Evolutionary conservation across 1,140 invertebrate species (phyloP).

Genomic region (Neodiprion pinetum): DNA sequence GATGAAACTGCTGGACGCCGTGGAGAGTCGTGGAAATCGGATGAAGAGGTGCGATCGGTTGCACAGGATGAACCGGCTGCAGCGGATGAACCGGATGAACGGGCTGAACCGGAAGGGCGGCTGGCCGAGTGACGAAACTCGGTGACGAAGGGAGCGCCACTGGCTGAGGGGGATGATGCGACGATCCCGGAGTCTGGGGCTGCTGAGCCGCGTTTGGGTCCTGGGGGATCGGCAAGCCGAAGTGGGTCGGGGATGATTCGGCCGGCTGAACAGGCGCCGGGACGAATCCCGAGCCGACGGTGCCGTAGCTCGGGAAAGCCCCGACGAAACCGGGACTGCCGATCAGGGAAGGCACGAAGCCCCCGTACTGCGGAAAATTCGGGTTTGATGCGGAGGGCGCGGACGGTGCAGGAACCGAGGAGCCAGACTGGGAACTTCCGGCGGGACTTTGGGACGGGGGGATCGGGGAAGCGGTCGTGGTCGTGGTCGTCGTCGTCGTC

Average conservation of each 20-base stretch:
- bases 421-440: conserved; percentile 22
- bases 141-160: conserved; percentile 22
- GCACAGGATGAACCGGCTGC: background rate
- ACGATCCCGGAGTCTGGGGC: conserved; percentile 11
- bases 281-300: conserved; percentile 29
- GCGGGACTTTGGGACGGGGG: conserved; percentile 23
- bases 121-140: conserved; percentile 26
- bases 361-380: conserved; percentile 38
- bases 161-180: conserved; percentile 8
- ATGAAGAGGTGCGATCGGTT: conserved; percentile 31
- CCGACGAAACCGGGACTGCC: conserved; percentile 32
- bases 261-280: conserved; percentile 25
- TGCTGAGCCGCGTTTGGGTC: conserved; percentile 9
- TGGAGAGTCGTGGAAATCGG: conserved; percentile 31
- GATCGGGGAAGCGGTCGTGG: conserved; percentile 15
- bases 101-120: conserved; percentile 26
- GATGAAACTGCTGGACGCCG: conserved; percentile 21
- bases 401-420: conserved; percentile 14
- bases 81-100: conserved; percentile 29
- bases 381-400: conserved; percentile 16
- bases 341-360: conserved; percentile 41
- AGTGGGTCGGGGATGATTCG: conserved; percentile 45
- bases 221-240: conserved; percentile 48
- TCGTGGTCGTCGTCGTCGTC: conserved; percentile 24
- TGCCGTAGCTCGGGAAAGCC: conserved; percentile 38